phyloP scores from a whole-genome alignment of 2,797 vertebrate genomes.

The Spea hammondii region DNA sequence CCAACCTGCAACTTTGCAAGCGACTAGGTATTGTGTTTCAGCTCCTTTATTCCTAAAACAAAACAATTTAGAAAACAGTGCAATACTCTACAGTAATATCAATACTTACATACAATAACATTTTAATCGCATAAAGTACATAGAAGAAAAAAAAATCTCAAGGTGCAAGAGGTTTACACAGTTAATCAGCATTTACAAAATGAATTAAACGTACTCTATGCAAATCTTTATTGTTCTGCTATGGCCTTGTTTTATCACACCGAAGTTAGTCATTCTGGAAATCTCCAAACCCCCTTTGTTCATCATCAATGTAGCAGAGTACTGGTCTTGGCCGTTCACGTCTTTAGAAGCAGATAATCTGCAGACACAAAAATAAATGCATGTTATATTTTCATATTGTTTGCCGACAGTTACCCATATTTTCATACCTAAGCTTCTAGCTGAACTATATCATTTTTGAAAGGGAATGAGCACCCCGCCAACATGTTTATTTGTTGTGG shows the following conservation, averaged over 20 bases:
- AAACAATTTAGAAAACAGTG: background rate
- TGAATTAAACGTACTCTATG: constrained; percentile 79
- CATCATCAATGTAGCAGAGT: constrained; percentile 65
- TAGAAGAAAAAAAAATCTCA: background rate
- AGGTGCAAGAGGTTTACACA: no score
- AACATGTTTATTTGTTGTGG: no score
- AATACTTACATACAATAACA: no score
- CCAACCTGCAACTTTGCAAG: constrained; percentile 86
- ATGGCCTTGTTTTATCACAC: constrained; percentile 74
- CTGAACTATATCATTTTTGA: no score
- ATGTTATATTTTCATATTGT: background rate
- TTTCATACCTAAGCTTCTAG: no score
- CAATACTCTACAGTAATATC: no score
- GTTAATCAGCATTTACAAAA: no score
- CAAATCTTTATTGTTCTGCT: constrained; percentile 71
- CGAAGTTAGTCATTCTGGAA: constrained; percentile 76
- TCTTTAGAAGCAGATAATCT: background rate
- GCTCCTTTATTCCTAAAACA: constrained; percentile 80
- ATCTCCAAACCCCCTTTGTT: constrained; percentile 81
- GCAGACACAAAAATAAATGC: background rate
- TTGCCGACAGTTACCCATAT: no score
- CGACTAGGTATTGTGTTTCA: constrained; percentile 71
- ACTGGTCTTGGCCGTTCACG: constrained; percentile 43
- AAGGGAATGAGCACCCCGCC: no score
- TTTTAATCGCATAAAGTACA: no score